Base-by-base conservation (phyloP, 2,888 invertebrate species). In the Keiferia lycopersicella region DNA sequence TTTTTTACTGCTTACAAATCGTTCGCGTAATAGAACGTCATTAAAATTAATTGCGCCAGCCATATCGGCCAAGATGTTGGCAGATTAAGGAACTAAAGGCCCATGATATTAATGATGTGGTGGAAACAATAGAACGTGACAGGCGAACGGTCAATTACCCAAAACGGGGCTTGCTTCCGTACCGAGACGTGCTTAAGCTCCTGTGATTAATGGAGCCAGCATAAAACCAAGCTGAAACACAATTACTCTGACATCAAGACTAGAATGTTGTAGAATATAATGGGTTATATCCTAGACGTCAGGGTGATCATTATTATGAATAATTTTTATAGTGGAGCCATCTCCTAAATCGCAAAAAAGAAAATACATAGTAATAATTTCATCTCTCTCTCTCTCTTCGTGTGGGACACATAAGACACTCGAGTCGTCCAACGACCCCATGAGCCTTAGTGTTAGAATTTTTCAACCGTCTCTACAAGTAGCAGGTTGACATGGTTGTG, bases 161-260 rank as follows among this genome's bases (percentile, higher is more conserved):
- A 58, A 63, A 63, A 63, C 58, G 56, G 11, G 14, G 57, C 56
- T 57, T 45, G 38, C 63, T 58, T 63, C 48, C 34, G 50, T n/a
- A 48, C 41, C 57, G 48, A 34, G 63, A 63, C 63, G 58, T 41
- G 62, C 62, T 41, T 30, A 48, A 63, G 58, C 58, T 38, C 34
- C 48, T 0, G 63, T 63, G 63, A 63, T 63, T 63, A 58, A 63
- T 63, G 63, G 34, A 20, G 10, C 56, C 56, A 22, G 45, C 56
- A 62, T 62, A 62, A 62, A 62, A 62, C 51, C 57, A 56, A n/a
- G 41, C 34, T 11, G 30, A 12, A 51, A 53, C n/a, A n/a, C 51
- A 53, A 62, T 62, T 62, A 53, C n/a, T 51, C 20, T 22, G 20
- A 34, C 20, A 20, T 51, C 20, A 3, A 51, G 41, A 41, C 22